Evolutionary conservation across 35 echinoderm and acorn worm species (phyloP).

Genomic region (Lytechinus variegatus): DNA sequence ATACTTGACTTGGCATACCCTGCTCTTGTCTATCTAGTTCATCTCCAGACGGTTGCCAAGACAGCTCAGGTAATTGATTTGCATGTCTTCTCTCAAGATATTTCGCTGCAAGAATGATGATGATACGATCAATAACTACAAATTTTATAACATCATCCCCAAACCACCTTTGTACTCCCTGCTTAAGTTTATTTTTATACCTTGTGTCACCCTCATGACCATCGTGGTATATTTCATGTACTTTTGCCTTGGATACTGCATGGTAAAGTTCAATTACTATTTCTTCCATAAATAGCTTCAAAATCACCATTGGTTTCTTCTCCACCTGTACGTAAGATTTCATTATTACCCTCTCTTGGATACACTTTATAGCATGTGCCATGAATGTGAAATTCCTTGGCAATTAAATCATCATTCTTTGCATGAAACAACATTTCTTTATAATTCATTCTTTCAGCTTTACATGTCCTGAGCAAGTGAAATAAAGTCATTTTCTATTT

Average conservation of each 20-base stretch:
- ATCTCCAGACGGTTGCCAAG: constrained; percentile 35
- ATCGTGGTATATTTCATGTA: constrained; percentile 55
- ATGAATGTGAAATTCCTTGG: constrained; percentile 50
- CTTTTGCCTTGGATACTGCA: constrained; percentile 50
- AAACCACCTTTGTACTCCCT: constrained; percentile 7
- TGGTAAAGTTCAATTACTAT: constrained; percentile 50
- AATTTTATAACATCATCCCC: constrained; percentile 34
- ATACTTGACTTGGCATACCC: constrained; percentile 37
- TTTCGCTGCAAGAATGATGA: too few relatives aligned
- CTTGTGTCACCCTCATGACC: constrained; percentile 26
- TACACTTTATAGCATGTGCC: constrained; percentile 19
- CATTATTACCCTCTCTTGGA: constrained; percentile 17
- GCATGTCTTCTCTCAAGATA: constrained; percentile 53
- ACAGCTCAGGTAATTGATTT: constrained; percentile 50
- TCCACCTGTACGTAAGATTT: too few relatives aligned
- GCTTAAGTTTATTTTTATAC: constrained; percentile 28
- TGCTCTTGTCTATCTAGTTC: constrained; percentile 36
- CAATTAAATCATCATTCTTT: constrained; percentile 47
- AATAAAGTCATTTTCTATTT: background rate
- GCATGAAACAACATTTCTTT: too few relatives aligned
- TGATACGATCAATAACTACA: constrained; percentile 51
- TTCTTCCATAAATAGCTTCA: constrained; percentile 25
- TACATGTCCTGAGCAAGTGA: constrained; percentile 1
- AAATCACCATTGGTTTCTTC: too few relatives aligned
- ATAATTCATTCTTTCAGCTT: too few relatives aligned